phyloP scores from a whole-genome alignment of 1,140 invertebrate species.

The Lamellibrachia luymesi region DNA sequence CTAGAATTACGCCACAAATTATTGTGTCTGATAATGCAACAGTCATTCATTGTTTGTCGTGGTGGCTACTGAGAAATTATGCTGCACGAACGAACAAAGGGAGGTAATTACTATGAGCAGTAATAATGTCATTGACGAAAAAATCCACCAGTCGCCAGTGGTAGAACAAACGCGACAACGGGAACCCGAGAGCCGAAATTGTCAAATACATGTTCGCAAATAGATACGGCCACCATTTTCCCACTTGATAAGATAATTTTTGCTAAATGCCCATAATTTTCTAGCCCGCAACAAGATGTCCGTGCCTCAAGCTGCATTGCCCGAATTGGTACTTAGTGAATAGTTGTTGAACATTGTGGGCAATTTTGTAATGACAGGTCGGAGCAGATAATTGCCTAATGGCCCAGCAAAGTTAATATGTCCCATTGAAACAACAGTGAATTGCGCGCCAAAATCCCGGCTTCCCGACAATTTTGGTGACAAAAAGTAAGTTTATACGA shows the following conservation, averaged over 20 bases:
- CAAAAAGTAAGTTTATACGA: background rate
- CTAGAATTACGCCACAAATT: background rate
- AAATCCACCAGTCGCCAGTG: background rate
- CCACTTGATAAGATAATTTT: constrained; percentile 5
- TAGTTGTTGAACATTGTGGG: background rate
- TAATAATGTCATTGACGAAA: constrained; percentile 1
- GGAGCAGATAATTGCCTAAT: background rate
- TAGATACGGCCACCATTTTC: background rate
- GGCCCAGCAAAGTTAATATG: background rate
- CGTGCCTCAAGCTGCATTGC: background rate
- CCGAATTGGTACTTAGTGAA: background rate
- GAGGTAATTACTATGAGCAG: background rate
- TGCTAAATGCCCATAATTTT: background rate
- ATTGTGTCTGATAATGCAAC: background rate
- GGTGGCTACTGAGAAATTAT: background rate
- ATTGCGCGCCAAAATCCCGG: constrained; percentile 2
- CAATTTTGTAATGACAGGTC: background rate
- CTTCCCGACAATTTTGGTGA: background rate
- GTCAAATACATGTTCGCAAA: background rate
- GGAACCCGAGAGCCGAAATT: background rate
- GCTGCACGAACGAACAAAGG: background rate
- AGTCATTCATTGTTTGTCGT: background rate
- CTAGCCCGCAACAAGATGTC: background rate
- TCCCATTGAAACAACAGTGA: background rate
- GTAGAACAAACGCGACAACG: background rate